A percentile compares a stretch with the other conserved stretches of the same genome.
These are phyloP conservation scores for Ophiothrix spiculata DNA, from an alignment of 35 echinoderm and acorn worm genomes.

Conservation along the genomic window DNA sequence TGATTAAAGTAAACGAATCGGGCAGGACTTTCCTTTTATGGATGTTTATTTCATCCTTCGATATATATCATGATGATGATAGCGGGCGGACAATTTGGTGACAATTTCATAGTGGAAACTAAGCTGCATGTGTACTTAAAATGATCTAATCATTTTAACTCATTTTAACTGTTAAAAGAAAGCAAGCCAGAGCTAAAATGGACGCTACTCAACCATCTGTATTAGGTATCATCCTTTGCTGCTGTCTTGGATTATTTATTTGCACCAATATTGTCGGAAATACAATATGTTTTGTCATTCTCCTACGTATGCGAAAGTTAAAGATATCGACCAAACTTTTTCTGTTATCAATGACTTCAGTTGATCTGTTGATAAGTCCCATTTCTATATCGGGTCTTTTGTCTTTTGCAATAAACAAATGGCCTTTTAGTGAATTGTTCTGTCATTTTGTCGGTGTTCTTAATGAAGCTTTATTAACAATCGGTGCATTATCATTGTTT, in stretches of 20 bases:
- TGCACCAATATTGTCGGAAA: background rate
- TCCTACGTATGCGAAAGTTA: background rate
- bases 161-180: no score
- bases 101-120: no score
- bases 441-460: background rate
- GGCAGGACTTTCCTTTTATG: no score
- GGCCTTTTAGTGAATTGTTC: background rate
- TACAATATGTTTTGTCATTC: background rate
- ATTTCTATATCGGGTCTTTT: background rate
- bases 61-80: no score
- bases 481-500: background rate
- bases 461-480: background rate
- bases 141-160: no score
- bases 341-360: background rate
- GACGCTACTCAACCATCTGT: no score
- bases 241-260: background rate
- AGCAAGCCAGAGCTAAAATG: no score
- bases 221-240: no score
- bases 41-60: no score
- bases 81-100: no score
- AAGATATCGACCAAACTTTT: background rate
- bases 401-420: background rate
- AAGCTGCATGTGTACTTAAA: no score
- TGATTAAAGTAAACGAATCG: no score
- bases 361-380: background rate